These are phyloP conservation scores for Hydrocynus forskahlii DNA, from an alignment of 2,797 vertebrate species.

Conservation along the genomic window DNA sequence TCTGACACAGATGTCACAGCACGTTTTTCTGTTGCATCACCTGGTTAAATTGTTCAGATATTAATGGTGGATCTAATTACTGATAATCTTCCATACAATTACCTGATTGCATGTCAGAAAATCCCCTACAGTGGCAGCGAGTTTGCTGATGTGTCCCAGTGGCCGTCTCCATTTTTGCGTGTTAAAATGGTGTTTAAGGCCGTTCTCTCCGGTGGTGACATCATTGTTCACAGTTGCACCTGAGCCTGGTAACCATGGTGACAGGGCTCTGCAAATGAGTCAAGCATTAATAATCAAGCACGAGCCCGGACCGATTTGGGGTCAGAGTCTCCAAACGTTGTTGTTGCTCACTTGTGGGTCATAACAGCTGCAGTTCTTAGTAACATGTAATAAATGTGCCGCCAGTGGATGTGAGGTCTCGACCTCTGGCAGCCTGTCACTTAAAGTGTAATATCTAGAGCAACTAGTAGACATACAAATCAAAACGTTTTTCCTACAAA, in stretches of 20 bases:
- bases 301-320: conserved; percentile 9
- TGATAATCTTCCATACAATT: background rate
- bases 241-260: conserved; percentile 55
- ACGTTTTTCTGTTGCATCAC: background rate
- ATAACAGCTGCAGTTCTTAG: background rate
- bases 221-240: conserved; percentile 48
- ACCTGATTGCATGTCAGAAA: background rate
- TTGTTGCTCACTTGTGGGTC: background rate
- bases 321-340: background rate
- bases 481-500: too few species aligned
- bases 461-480: background rate
- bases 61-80: background rate
- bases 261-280: conserved; percentile 30
- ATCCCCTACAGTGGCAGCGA: background rate
- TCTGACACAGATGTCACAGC: background rate
- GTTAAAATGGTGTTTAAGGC: conserved; percentile 4
- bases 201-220: conserved; percentile 35
- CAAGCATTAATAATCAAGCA: conserved; percentile 30
- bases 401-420: background rate
- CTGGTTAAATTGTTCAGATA: background rate
- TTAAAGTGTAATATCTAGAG: background rate
- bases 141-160: background rate
- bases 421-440: background rate
- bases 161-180: background rate
- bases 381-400: background rate